Evolutionary conservation across 2,888 invertebrate species (phyloP), one percentile per base, ranked within the genome.

Genomic region (Trichogramma dendrolimi): DNA sequence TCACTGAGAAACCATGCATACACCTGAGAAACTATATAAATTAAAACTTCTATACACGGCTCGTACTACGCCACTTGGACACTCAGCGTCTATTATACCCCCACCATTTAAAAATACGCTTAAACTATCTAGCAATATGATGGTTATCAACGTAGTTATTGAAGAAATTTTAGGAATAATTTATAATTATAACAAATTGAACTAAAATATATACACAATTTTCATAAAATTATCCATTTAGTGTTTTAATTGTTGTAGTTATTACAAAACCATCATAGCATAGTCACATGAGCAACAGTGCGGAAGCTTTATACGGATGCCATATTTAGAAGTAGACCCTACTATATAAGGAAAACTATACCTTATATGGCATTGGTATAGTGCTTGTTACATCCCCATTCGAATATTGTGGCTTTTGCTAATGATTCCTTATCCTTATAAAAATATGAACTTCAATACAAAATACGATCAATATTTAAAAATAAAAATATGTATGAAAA

Each of bases 251-350:
- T 6, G 38, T 10, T 10, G 54, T 62, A 55, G 6, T 6, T 11
- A 1, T 8, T 0, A 0, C n/a, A 8, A 41, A 55, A 58, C 51
- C 55, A 42, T 58, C 41, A 11, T 11, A 7, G 11, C 54, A 42
- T 42, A 61, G 44, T 46, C 67, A 60, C 62, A 67, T 62, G 61
- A 64, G 57, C 64, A 48, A 52, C 41, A 59, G 48, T 62, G 72
- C 71, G 70, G 66, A 70, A 70, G 72, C 66, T 67, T 71, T 85
- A 82, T 86, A 87, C 85, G 85, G 84, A 77, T 84, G 84, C 89
- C 89, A 87, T 89, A 89, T 89, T 89, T 89, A 89, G 89, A 87
- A 85, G 83, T 85, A 84, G 83, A 83, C 85, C 86, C 83, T 87
- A 83, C 89, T 89, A 86, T 89, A 89, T 89, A 89, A 85, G 89